Evolutionary conservation across 2,888 invertebrate species (phyloP).

Genomic region (Amblyjoppa proteus): DNA sequence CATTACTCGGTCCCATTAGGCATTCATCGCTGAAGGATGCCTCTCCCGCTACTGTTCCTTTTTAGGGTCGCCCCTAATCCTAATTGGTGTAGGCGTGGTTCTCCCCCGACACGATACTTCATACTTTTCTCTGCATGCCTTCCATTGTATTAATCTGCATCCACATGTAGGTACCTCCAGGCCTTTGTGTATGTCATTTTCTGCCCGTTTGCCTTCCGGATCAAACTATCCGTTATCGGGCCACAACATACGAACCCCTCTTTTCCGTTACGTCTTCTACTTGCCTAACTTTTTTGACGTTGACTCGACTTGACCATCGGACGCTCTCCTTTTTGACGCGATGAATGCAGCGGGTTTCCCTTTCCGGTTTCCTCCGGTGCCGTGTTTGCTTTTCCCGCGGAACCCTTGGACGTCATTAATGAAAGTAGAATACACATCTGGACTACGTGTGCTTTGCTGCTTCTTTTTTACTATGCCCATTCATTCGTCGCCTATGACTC

Average conservation of each 20-base stretch:
- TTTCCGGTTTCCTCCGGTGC: constrained; percentile 61
- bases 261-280: constrained; percentile 25
- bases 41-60: constrained; percentile 9
- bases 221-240: constrained; percentile 24
- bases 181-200: constrained; percentile 3
- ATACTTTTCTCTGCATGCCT: constrained; percentile 18
- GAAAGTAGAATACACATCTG: constrained; percentile 49
- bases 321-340: constrained; percentile 50
- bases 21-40: constrained; percentile 38
- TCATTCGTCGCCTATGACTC: constrained; percentile 26
- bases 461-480: background rate
- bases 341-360: background rate
- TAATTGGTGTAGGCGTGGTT: constrained; percentile 40
- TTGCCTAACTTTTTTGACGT: constrained; percentile 19
- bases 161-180: constrained; percentile 7
- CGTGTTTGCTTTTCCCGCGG: constrained; percentile 53
- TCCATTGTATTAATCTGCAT: constrained; percentile 3
- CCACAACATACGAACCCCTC: constrained; percentile 37
- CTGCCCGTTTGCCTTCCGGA: constrained; percentile 5
- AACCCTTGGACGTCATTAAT: constrained; percentile 47
- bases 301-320: constrained; percentile 42
- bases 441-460: background rate
- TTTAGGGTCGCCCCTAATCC: constrained; percentile 9
- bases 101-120: constrained; percentile 25
- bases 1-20: constrained; percentile 63